Evolutionary conservation across 2,797 vertebrate genomes (phyloP).

Genomic region (Xerus rutilus): DNA sequence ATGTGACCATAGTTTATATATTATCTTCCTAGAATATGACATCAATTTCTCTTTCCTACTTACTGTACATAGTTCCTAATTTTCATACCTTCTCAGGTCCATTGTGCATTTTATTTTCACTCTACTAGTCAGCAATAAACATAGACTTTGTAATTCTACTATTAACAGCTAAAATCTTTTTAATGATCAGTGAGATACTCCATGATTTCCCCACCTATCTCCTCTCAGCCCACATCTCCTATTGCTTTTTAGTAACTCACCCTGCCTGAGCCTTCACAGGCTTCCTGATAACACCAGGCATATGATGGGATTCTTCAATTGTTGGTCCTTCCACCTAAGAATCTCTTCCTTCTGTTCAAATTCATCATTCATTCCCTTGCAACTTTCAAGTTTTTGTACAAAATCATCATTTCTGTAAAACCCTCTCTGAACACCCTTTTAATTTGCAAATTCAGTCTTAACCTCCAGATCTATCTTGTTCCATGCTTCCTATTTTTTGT

Average conservation of each 20-base stretch:
- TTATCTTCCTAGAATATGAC: neutral
- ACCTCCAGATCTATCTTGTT: neutral
- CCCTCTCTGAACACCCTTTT: neutral
- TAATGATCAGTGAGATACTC: neutral
- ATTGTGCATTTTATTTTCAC: neutral
- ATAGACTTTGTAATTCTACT: neutral
- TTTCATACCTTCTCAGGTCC: neutral
- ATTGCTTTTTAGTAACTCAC: neutral
- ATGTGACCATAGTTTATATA: neutral
- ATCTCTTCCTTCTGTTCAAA: neutral
- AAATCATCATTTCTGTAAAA: neutral
- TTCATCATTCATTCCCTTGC: neutral
- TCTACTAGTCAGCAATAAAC: neutral
- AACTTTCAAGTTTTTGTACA: neutral
- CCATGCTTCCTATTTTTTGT: neutral
- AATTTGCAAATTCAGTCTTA: neutral
- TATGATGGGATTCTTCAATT: neutral
- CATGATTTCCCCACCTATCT: neutral
- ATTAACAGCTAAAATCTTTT: neutral
- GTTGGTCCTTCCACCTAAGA: neutral
- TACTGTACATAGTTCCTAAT: neutral
- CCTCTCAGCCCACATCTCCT: neutral
- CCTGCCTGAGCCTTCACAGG: neutral
- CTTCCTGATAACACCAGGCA: neutral
- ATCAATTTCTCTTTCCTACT: neutral